A percentile compares a stretch with the other conserved stretches of the same genome.
phyloP scores from a whole-genome alignment of 2,888 invertebrate species.

The Limenitis camilla region DNA sequence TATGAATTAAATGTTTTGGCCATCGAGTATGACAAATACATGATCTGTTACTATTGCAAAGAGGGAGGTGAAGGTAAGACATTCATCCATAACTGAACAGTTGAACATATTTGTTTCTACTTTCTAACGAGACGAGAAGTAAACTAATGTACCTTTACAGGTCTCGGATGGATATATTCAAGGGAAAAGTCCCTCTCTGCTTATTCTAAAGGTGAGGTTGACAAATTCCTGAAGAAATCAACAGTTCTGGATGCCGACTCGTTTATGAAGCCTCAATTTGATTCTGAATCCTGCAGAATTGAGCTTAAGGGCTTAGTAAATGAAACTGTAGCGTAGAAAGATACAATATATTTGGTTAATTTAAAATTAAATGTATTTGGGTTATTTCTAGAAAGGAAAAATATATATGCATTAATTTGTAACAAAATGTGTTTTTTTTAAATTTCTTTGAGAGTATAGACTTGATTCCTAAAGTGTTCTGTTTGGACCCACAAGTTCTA shows the following conservation, averaged over 20 bases:
- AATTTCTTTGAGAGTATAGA: too few species aligned
- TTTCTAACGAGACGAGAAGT: background rate
- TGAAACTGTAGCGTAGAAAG: too few species aligned
- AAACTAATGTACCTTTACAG: slow-evolving; percentile 31
- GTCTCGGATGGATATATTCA: slow-evolving; percentile 49
- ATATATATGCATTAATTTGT: too few species aligned
- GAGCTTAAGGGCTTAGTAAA: slow-evolving; percentile 3
- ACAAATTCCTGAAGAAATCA: slow-evolving; percentile 40
- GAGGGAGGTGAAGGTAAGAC: background rate
- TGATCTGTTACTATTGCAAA: slow-evolving; percentile 7
- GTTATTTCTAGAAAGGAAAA: too few species aligned
- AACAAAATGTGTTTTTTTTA: too few species aligned
- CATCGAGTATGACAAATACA: slow-evolving; percentile 4
- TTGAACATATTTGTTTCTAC: background rate
- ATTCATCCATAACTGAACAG: background rate
- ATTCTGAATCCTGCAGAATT: slow-evolving; percentile 49
- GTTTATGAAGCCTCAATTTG: slow-evolving; percentile 41
- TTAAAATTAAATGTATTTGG: too few species aligned
- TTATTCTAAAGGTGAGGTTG: slow-evolving; percentile 1
- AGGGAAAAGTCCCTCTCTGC: slow-evolving; percentile 50
- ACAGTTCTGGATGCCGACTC: slow-evolving; percentile 40
- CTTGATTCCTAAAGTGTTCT: too few species aligned
- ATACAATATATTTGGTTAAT: too few species aligned
- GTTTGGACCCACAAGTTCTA: too few species aligned
- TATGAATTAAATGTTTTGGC: slow-evolving; percentile 1